These are phyloP conservation scores for Thera britannica DNA, from an alignment of 2,888 invertebrate genomes.

Conservation along the genomic window DNA sequence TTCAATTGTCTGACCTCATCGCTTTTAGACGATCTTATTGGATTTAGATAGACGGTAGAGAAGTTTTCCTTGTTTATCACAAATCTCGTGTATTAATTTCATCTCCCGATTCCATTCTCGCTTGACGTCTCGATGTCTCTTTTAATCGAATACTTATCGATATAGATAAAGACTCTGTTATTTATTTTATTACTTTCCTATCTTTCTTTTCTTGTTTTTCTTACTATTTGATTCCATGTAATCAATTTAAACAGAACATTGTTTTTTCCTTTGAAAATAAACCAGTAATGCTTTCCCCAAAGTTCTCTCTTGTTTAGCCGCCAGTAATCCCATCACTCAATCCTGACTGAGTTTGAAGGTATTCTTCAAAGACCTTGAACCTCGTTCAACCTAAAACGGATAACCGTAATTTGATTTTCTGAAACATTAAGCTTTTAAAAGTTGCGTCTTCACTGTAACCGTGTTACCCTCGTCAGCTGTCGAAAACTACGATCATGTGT, in stretches of 20 bases:
- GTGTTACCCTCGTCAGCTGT: constrained; percentile 31
- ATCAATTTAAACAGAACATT: constrained; percentile 1
- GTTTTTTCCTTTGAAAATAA: constrained; percentile 20
- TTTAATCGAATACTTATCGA: not conserved
- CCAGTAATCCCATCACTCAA: constrained; percentile 36
- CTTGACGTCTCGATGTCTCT: not conserved
- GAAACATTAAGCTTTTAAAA: constrained; percentile 29
- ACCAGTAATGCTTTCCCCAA: constrained; percentile 30
- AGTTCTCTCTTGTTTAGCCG: constrained; percentile 36
- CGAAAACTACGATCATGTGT: constrained; percentile 3
- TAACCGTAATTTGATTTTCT: constrained; percentile 30
- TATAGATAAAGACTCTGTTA: not conserved
- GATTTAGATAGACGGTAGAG: constrained; percentile 18
- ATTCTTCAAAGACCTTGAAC: constrained; percentile 31
- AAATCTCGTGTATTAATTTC: constrained; percentile 1
- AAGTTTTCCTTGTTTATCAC: constrained; percentile 32
- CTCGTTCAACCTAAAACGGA: constrained; percentile 22
- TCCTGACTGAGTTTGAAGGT: constrained; percentile 27
- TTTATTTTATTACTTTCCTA: not conserved
- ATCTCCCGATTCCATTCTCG: not conserved
- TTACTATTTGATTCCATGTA: constrained; percentile 1
- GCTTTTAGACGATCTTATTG: constrained; percentile 31
- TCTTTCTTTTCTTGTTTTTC: not conserved
- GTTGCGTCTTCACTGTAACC: constrained; percentile 1
- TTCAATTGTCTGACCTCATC: constrained; percentile 37